phyloP scores from a whole-genome alignment of 92 coral and sea anemone genomes.

The Umimayanthus kanabou region DNA sequence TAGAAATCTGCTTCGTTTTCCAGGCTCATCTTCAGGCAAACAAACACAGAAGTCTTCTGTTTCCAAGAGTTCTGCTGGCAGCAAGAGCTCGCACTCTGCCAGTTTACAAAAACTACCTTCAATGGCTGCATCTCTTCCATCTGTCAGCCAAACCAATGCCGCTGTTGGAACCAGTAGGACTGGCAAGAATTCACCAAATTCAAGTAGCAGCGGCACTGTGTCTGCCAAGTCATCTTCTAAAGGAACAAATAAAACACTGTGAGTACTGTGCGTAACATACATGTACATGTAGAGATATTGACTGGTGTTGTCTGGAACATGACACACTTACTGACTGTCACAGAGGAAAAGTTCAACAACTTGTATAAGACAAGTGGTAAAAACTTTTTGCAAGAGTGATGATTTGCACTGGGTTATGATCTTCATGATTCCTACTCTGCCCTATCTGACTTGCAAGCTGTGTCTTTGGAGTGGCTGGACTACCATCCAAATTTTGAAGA shows the following conservation, averaged over 20 bases:
- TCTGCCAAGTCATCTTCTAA: slow-evolving; percentile 25
- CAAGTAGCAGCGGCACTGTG: slow-evolving; percentile 33
- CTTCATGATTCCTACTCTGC: too few species aligned
- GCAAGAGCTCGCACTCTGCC: slow-evolving; percentile 77
- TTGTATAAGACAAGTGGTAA: too few species aligned
- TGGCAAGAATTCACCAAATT: slow-evolving; percentile 46
- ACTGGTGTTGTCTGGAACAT: too few species aligned
- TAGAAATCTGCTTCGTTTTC: background rate
- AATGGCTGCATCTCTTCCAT: slow-evolving; percentile 74
- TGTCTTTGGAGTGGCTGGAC: too few species aligned
- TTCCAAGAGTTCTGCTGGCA: slow-evolving; percentile 19
- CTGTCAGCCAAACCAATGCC: slow-evolving; percentile 32
- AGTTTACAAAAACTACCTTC: slow-evolving; percentile 80
- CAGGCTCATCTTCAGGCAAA: slow-evolving; percentile 21
- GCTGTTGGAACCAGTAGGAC: slow-evolving; percentile 45
- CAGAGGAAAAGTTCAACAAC: too few species aligned
- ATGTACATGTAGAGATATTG: too few species aligned
- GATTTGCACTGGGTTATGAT: too few species aligned
- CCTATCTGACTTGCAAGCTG: too few species aligned
- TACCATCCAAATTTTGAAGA: too few species aligned
- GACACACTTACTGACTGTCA: too few species aligned
- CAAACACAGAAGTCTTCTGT: slow-evolving; percentile 10
- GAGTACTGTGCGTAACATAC: background rate
- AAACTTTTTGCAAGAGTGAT: too few species aligned
- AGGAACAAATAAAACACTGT: slow-evolving; percentile 28